Evolutionary conservation across 92 coral and sea anemone genomes (phyloP).

Genomic region (Porites lobata): DNA sequence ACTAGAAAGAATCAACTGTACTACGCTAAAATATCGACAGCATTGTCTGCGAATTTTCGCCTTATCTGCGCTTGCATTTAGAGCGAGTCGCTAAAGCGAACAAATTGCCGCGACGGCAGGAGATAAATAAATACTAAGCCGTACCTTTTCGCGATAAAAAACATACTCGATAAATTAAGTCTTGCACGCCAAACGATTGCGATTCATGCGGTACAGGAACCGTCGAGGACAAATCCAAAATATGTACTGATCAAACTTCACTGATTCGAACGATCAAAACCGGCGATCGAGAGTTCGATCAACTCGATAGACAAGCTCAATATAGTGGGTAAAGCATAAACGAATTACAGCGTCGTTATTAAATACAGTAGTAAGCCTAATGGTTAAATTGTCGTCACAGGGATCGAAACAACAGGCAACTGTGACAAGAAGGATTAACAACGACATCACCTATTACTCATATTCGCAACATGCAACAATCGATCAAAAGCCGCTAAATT

Average conservation of each 20-base stretch:
- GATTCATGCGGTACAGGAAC: conserved; percentile 5
- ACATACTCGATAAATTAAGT: background rate
- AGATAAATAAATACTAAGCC: conserved; percentile 6
- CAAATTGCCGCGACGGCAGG: conserved; percentile 13
- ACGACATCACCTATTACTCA: background rate
- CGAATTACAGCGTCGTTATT: conserved; percentile 8
- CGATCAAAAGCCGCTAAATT: background rate
- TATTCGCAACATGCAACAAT: conserved; percentile 8
- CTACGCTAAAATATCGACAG: background rate
- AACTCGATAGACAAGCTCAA: background rate
- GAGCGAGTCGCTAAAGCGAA: conserved; percentile 3
- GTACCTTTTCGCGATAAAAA: conserved; percentile 26
- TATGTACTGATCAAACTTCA: background rate
- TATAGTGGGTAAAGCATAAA: background rate
- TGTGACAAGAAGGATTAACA: conserved; percentile 32
- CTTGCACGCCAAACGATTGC: background rate
- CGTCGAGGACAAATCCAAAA: background rate
- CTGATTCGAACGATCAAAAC: background rate
- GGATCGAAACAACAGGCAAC: background rate
- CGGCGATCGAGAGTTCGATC: background rate
- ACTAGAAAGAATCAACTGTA: background rate
- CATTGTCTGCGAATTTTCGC: background rate
- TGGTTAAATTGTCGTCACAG: background rate
- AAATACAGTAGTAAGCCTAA: conserved; percentile 3
- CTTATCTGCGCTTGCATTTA: conserved; percentile 11